Percentiles rank a stretch among this genome's conserved stretches.
phyloP scores from a whole-genome alignment of 2,888 invertebrate species.

The Meliscaeva auricollis region DNA sequence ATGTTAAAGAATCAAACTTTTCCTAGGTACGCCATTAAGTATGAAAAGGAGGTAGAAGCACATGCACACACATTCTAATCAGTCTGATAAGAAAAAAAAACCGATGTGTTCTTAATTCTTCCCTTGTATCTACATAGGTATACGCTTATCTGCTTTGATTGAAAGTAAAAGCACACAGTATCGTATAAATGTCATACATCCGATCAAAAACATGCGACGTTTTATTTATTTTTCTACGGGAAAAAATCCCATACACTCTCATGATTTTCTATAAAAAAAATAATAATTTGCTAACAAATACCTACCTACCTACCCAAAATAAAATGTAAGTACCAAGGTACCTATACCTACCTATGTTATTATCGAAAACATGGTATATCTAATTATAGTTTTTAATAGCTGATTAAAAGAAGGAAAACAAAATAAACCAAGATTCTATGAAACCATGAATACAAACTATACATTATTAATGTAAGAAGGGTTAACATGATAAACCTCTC shows the following conservation, averaged over 20 bases:
- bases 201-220: conserved; percentile 41
- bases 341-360: neutral
- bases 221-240: conserved; percentile 26
- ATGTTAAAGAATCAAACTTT: too few species aligned
- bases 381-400: conserved; percentile 9
- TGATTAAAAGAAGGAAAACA: too few species aligned
- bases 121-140: neutral
- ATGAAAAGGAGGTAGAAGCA: conserved; percentile 1
- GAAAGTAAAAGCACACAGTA: conserved; percentile 49
- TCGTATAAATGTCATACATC: conserved; percentile 15
- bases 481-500: conserved; percentile 8
- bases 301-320: neutral
- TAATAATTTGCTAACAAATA: neutral
- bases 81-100: conserved; percentile 48
- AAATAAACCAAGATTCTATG: neutral
- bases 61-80: conserved; percentile 26
- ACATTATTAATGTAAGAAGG: conserved; percentile 28
- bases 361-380: neutral
- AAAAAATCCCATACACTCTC: neutral
- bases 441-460: neutral
- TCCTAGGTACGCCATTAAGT: too few species aligned
- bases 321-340: neutral
- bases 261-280: neutral
- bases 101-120: conserved; percentile 38
- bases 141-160: conserved; percentile 27